Base-by-base conservation (phyloP, 2,888 invertebrate genomes). In the Lasioglossum malachurum region DNA sequence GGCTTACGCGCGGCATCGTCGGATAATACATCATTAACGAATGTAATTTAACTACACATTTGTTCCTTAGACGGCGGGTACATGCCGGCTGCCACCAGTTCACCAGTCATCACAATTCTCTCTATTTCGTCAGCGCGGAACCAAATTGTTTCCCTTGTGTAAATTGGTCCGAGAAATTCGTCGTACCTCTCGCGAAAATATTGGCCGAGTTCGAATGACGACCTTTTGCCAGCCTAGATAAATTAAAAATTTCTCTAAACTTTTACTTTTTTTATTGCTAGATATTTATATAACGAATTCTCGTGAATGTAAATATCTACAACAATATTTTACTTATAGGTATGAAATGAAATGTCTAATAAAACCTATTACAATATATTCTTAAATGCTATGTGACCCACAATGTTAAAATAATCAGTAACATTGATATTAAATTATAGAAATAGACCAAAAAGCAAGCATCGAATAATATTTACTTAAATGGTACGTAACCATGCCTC, bases 31-130 rank as follows among this genome's bases (percentile, higher is more conserved):
- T 23, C 23, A 16, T 74, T 49, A 57, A 35, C 3, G 44, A 46
- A n/a, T 49, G 19, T 44, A 35, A 75, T 75, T 41, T 31, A 57
- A 12, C 23, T 73, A 35, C 27, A 88, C 88, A 64, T 94, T 92
- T 97, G 96, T 1, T 95, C 93, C 1, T 94, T 94, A 19, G 94
- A 91, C 0, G 97, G 97, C 4, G 97, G 97, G 93, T 96, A 98
- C 67, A 98, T 92, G 0, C 97, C 97, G 5, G 97, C 96, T 83
- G 97, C 94, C 5, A 97, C 97, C 35, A 97, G 95, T 86, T 97
- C 95, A 0, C 96, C 97, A 8, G 97, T 97, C 97, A 97, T 97
- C 94, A 97, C 96, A 0, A 98, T 97, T 75, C 98, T 96, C 75
- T 97, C 97, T 14, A 77, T 41, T n/a, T 79, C 57, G n/a, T 84